Percentiles rank a stretch among this genome's conserved stretches.
These are phyloP conservation scores for Phaonia tiefii DNA, from an alignment of 2,888 invertebrate genomes.

Conservation along the genomic window DNA sequence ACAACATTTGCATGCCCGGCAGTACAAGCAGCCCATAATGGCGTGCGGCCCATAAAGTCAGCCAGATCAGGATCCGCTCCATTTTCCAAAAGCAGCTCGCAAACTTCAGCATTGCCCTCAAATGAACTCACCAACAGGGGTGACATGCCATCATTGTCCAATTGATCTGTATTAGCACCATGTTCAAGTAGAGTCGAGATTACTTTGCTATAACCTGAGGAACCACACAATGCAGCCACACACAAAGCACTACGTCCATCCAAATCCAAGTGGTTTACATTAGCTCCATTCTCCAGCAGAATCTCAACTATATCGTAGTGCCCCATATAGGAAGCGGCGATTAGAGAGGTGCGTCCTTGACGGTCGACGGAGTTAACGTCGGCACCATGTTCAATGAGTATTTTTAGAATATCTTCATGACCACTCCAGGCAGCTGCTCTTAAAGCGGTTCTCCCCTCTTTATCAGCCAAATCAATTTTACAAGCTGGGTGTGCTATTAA, in stretches of 20 bases:
- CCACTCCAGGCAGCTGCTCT: conserved; percentile 97
- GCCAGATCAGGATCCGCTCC: conserved; percentile 95
- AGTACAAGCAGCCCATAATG: conserved; percentile 95
- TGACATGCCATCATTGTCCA: conserved; percentile 93
- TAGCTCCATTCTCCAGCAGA: conserved; percentile 89
- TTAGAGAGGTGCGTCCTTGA: conserved; percentile 94
- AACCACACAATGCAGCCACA: conserved; percentile 92
- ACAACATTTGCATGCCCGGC: conserved; percentile 95
- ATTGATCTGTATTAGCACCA: conserved; percentile 90
- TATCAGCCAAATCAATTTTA: conserved; percentile 92
- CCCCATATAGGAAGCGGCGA: conserved; percentile 98
- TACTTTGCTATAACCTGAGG: conserved; percentile 86
- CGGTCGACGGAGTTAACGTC: conserved; percentile 92
- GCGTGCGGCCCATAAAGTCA: conserved; percentile 90
- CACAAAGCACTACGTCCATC: conserved; percentile 94
- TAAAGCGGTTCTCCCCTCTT: conserved; percentile 93
- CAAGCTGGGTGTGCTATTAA: conserved; percentile 88
- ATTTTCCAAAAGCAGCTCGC: conserved; percentile 93
- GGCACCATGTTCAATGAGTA: conserved; percentile 88
- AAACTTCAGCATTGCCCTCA: conserved; percentile 95
- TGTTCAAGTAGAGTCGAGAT: conserved; percentile 89
- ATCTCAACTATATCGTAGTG: conserved; percentile 94
- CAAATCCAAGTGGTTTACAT: conserved; percentile 92
- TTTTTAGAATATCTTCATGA: conserved; percentile 90
- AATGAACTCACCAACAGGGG: conserved; percentile 94